Evolutionary conservation across 2,797 vertebrate species (phyloP).

Genomic region (Melanotaenia boesemani): DNA sequence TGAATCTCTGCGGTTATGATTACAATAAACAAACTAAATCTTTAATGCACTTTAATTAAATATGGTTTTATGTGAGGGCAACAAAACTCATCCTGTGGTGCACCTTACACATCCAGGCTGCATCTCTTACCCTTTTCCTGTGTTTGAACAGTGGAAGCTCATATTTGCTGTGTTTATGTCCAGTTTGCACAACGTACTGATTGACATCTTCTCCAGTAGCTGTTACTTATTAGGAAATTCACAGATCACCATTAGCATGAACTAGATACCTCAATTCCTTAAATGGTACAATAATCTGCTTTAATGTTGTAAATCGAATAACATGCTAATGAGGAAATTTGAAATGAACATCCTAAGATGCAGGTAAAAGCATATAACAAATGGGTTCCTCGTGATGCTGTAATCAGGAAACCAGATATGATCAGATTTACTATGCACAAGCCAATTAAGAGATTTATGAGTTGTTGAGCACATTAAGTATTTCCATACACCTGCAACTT

Average conservation of each 20-base stretch:
- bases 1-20: conserved; percentile 11
- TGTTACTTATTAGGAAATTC: conserved; percentile 29
- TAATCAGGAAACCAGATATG: conserved; percentile 3
- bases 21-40: background rate
- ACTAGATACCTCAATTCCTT: conserved; percentile 7
- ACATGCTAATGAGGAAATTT: conserved; percentile 10
- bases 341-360: background rate
- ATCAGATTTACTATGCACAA: background rate
- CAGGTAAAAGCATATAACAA: background rate
- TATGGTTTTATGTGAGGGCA: conserved; percentile 2
- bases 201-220: background rate
- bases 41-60: conserved; percentile 21
- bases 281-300: background rate
- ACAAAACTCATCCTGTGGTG: background rate
- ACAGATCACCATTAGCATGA: conserved; percentile 20
- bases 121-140: background rate
- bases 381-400: background rate
- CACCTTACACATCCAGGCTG: background rate
- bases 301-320: conserved; percentile 7
- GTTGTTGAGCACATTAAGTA: background rate
- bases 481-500: background rate
- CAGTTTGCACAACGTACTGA: conserved; percentile 16
- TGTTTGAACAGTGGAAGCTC: conserved; percentile 19
- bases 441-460: background rate
- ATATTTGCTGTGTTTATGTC: conserved; percentile 28